Conservation (phyloP, 2,797 vertebrate genomes). For the Pseudomugil gertrudae region DNA sequence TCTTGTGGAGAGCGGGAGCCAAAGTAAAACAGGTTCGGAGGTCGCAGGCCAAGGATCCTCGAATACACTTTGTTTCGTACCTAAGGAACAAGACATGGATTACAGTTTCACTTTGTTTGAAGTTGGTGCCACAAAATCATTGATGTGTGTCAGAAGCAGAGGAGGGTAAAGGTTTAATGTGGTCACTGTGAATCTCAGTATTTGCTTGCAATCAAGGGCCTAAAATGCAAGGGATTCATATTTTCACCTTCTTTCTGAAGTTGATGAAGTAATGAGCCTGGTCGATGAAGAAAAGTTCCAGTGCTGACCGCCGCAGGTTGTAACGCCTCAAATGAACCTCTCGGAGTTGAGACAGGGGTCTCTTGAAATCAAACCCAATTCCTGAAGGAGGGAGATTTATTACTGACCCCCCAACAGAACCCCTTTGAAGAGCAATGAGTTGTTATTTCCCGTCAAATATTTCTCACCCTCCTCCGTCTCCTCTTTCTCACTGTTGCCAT, state of each 20-base stretch:
- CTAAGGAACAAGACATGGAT: slow-evolving; percentile 61
- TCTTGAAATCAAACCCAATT: slow-evolving; percentile 94
- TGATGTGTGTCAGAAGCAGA: not conserved
- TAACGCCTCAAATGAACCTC: slow-evolving; percentile 96
- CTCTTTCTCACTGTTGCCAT: slow-evolving; percentile 90
- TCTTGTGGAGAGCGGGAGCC: slow-evolving; percentile 95
- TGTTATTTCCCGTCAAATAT: not conserved
- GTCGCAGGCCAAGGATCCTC: slow-evolving; percentile 89
- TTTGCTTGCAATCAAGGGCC: not conserved
- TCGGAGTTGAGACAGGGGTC: slow-evolving; percentile 91
- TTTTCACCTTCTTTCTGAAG: slow-evolving; percentile 89
- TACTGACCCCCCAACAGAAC: slow-evolving; percentile 3
- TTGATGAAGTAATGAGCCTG: slow-evolving; percentile 98
- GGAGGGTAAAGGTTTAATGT: not conserved
- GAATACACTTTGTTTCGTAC: slow-evolving; percentile 95
- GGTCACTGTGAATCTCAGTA: not conserved
- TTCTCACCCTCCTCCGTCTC: slow-evolving; percentile 92
- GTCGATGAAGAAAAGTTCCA: slow-evolving; percentile 98
- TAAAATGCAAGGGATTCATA: not conserved
- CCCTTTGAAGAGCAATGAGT: slow-evolving; percentile 3
- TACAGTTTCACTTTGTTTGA: not conserved
- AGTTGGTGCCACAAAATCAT: not conserved
- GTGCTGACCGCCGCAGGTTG: slow-evolving; percentile 93
- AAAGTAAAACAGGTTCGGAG: slow-evolving; percentile 89
- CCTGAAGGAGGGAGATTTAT: slow-evolving; percentile 75